Conservation (phyloP, 2,888 invertebrate genomes). For the Odontothrips loti region DNA sequence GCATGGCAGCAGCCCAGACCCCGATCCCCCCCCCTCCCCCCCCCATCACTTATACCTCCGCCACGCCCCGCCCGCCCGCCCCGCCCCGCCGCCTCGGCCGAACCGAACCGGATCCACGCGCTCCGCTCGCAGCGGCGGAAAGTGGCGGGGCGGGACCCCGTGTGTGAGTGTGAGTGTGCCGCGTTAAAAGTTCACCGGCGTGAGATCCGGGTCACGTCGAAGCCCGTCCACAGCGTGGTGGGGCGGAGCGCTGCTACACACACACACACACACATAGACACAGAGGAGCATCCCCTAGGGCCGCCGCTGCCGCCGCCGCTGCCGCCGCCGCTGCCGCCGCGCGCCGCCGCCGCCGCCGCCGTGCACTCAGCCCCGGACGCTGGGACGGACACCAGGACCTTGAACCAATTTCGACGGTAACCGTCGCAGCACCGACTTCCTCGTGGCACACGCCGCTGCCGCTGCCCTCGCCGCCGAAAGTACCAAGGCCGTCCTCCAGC, state of each 20-base stretch:
- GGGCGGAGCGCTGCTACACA: not conserved
- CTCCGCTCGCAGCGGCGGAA: not conserved
- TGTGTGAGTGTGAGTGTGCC: not conserved
- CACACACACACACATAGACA: not conserved
- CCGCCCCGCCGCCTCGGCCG: not conserved
- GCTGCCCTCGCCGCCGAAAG: not conserved
- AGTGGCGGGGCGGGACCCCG: not conserved
- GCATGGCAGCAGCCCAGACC: too few species aligned
- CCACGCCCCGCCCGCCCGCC: not conserved
- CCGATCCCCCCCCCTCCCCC: not conserved
- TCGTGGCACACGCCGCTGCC: not conserved
- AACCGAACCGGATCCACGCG: not conserved
- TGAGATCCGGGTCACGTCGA: constrained; percentile 19
- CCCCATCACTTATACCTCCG: not conserved
- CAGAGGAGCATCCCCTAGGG: not conserved
- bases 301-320: not conserved
- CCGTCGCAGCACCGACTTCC: not conserved
- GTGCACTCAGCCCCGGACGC: not conserved
- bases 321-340: not conserved
- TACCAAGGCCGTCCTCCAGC: constrained; percentile 2
- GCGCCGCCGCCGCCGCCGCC: not conserved
- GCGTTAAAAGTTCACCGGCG: constrained; percentile 21
- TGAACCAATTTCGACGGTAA: not conserved
- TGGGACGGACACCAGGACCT: not conserved
- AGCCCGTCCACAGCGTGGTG: not conserved